Evolutionary conservation across 2,797 vertebrate genomes (phyloP), one percentile per base, ranked within the genome.

Genomic region (Phaenicophaeus curvirostris): DNA sequence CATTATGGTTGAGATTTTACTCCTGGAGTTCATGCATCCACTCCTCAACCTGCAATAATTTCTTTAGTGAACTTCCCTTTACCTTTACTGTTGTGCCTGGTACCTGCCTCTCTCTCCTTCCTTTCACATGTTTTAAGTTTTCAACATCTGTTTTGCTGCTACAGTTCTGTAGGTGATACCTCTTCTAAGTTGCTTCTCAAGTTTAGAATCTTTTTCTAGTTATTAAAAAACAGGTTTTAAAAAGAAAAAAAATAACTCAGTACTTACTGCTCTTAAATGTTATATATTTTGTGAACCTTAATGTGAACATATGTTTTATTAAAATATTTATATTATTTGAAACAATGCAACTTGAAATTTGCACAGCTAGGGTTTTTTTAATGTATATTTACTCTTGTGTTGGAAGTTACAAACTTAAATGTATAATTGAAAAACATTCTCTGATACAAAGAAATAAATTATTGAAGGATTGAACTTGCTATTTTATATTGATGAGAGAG

Each of bases 291-390:
- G 81, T 95, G 61, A 85, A 89, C 51, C 65, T 97, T 95, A 94
- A 97, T 98, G 97, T 98, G 97, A 98, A 94, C 65, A 0, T 94
- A 88, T 84, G 93, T 94, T 93, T 95, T 89, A 46, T 96, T 42
- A 66, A 95, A 95, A 96, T 98, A 98, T 98, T 98, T 98, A 98
- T 98, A 96, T 94, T 96, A 89, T 97, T 96, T 97, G 89, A 93
- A 96, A 96, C 95, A 95, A 65, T 94, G 87, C 95, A 97, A 97
- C 96, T 97, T 97, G 94, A 97, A 97, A 97, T 97, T 98, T 98
- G 98, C 97, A 98, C 98, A 98, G 96, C 92, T 87, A 71, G n/a
- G 42, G 77, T 44, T 95, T 96, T 91, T 80, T 74, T 89, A n/a
- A 90, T n/a, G 3, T 95, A 67, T 91, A 94, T 93, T 97, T 78